A percentile compares a stretch with the other conserved stretches of the same genome.
Evolutionary conservation across 1,140 invertebrate genomes (phyloP).

Genomic region (Euwallacea fornicatus): DNA sequence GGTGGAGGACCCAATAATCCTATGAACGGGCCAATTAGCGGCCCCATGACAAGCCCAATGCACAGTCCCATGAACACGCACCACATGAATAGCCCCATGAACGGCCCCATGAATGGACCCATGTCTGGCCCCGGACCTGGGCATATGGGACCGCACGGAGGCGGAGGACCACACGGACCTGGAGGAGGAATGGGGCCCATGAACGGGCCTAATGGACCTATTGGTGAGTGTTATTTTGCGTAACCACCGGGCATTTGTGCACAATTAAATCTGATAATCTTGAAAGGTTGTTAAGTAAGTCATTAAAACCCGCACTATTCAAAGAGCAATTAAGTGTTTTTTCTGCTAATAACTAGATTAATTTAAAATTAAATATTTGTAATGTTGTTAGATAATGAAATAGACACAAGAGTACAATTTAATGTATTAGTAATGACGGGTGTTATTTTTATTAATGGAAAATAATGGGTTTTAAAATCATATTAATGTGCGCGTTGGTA

Average conservation of each 20-base stretch:
- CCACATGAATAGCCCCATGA: conserved; percentile 47
- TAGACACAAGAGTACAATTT: conserved; percentile 28
- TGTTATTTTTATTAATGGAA: conserved; percentile 26
- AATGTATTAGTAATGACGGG: conserved; percentile 28
- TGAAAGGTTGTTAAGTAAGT: conserved; percentile 9
- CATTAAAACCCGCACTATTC: conserved; percentile 27
- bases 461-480: conserved; percentile 26
- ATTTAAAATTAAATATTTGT: conserved; percentile 35
- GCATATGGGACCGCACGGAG: conserved; percentile 4
- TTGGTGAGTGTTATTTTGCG: conserved; percentile 16
- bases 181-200: conserved; percentile 28
- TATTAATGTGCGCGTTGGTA: conserved; percentile 18
- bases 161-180: background rate
- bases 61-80: conserved; percentile 45
- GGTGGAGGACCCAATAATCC: conserved; percentile 50
- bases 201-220: conserved; percentile 31
- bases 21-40: conserved; percentile 48
- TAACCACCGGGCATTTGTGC: conserved; percentile 3
- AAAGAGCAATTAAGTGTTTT: conserved; percentile 26
- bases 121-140: conserved; percentile 23
- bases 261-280: conserved; percentile 20
- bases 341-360: conserved; percentile 17
- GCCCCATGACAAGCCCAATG: conserved; percentile 49
- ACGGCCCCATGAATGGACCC: conserved; percentile 46
- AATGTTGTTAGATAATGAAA: conserved; percentile 20